Evolutionary conservation across 2,888 invertebrate genomes (phyloP).

Genomic region (Tetropium fuscum): DNA sequence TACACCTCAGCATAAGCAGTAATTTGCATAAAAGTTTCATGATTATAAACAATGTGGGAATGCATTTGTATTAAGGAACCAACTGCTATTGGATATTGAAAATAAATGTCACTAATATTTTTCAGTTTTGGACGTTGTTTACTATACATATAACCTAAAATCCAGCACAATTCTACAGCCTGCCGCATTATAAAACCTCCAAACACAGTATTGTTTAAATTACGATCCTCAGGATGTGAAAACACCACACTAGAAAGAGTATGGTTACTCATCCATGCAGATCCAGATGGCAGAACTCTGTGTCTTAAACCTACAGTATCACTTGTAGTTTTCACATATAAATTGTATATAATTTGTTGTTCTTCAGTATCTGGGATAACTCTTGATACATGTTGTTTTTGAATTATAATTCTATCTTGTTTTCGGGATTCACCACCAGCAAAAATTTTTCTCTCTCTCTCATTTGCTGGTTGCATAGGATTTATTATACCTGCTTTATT

Average conservation of each 20-base stretch:
- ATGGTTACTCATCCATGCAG: constrained; percentile 76
- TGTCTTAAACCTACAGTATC: constrained; percentile 68
- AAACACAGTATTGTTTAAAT: constrained; percentile 81
- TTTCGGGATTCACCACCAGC: constrained; percentile 71
- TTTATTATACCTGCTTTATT: constrained; percentile 71
- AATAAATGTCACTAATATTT: constrained; percentile 79
- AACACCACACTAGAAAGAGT: constrained; percentile 69
- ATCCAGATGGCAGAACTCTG: constrained; percentile 68
- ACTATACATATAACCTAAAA: constrained; percentile 70
- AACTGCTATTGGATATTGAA: constrained; percentile 78
- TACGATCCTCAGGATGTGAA: constrained; percentile 76
- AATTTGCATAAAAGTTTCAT: constrained; percentile 71
- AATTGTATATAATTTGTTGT: constrained; percentile 74
- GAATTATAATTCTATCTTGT: constrained; percentile 65
- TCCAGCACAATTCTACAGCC: constrained; percentile 79
- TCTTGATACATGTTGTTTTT: constrained; percentile 72
- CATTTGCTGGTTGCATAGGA: constrained; percentile 69
- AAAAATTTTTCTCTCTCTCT: constrained; percentile 72
- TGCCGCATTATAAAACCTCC: constrained; percentile 85
- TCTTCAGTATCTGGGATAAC: constrained; percentile 75
- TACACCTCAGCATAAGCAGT: constrained; percentile 77
- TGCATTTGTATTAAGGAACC: constrained; percentile 78
- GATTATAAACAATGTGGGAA: constrained; percentile 73
- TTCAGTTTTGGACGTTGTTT: constrained; percentile 70
- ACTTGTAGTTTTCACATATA: constrained; percentile 74